These are phyloP conservation scores for Ascidia mentula DNA, from an alignment of 23 tunicate species.

Conservation along the genomic window DNA sequence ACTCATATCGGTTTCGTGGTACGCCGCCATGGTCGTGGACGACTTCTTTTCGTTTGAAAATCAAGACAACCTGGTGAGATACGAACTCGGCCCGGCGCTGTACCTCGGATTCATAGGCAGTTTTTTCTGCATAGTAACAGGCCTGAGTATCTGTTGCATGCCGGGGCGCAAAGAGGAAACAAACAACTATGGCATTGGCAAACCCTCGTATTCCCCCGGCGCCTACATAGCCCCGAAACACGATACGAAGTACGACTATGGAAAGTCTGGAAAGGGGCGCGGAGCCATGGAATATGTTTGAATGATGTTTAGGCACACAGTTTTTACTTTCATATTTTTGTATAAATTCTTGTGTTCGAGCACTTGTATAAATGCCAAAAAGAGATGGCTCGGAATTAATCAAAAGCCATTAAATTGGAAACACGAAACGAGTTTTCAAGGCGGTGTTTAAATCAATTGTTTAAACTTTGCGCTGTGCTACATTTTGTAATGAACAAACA, in stretches of 20 bases:
- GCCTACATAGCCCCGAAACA: not conserved
- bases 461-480: no score
- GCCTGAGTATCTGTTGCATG: slow-evolving; percentile 35
- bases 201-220: not conserved
- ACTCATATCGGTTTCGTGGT: slow-evolving; percentile 52
- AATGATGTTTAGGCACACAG: no score
- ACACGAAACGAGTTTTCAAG: no score
- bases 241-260: not conserved
- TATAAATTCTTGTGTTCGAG: no score
- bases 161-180: slow-evolving; percentile 55
- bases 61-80: slow-evolving; percentile 54
- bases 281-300: not conserved
- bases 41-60: slow-evolving; percentile 56
- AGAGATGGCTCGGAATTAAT: no score
- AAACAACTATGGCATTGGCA: not conserved
- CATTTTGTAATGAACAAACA: no score
- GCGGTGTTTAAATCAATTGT: no score
- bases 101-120: slow-evolving; percentile 48
- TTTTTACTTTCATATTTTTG: no score
- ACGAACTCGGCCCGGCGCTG: slow-evolving; percentile 48
- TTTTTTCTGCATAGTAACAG: slow-evolving; percentile 31
- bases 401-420: no score
- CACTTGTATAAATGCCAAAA: no score
- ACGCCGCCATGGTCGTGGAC: slow-evolving; percentile 51
- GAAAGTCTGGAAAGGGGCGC: not conserved